phyloP scores from a whole-genome alignment of 1,140 invertebrate species.

The Bombyx mori region ASM3026992v2 NC_085124.1:15505501-15506000 shows the following conservation, averaged over 20 bases:
- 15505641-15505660: too few relatives aligned
- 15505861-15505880: conserved; percentile 85
- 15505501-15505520: too few relatives aligned
- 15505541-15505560: too few relatives aligned
- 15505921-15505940: conserved; percentile 74
- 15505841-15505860: conserved; percentile 81
- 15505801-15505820: conserved; percentile 13
- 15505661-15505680: conserved; percentile 45
- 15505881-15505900: conserved; percentile 80
- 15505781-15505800: too few relatives aligned
- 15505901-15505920: conserved; percentile 79
- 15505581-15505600: too few relatives aligned
- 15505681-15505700: conserved; percentile 76
- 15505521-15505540: too few relatives aligned
- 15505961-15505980: conserved; percentile 85
- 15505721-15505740: conserved; percentile 72
- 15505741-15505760: conserved; percentile 41
- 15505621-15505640: too few relatives aligned
- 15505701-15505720: conserved; percentile 76
- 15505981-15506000: conserved; percentile 84
- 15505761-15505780: too few relatives aligned
- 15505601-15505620: too few relatives aligned
- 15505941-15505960: conserved; percentile 75
- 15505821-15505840: conserved; percentile 78
- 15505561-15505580: too few relatives aligned